Evolutionary conservation across 2,113 vertebrate genomes (phyloP).

Genomic region (Festucalex cinctus): DNA sequence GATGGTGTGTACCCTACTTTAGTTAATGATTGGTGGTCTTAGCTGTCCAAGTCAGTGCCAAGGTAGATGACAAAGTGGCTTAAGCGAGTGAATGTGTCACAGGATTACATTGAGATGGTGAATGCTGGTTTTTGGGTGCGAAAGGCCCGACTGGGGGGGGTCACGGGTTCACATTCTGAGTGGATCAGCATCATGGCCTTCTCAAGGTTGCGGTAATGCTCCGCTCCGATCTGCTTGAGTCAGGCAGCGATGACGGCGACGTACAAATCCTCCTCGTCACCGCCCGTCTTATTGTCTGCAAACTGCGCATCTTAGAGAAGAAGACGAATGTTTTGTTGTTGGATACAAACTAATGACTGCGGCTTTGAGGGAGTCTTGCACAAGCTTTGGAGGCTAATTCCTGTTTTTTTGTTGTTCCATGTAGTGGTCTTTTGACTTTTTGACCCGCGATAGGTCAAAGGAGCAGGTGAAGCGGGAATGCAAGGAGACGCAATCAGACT

Average conservation of each 20-base stretch:
- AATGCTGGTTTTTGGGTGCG: conserved; percentile 48
- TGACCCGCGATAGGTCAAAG: conserved; percentile 38
- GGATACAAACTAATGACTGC: conserved; percentile 45
- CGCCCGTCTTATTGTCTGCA: conserved; percentile 35
- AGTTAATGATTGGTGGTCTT: conserved; percentile 8
- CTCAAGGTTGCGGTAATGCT: conserved; percentile 58
- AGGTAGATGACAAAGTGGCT: conserved; percentile 44
- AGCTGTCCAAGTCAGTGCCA: conserved; percentile 16
- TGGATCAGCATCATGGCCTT: conserved; percentile 53
- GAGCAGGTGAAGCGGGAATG: conserved; percentile 30
- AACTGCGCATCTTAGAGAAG: conserved; percentile 44
- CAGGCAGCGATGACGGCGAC: conserved; percentile 20
- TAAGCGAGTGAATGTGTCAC: conserved; percentile 37
- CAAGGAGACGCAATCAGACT: conserved; percentile 14
- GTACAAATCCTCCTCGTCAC: conserved; percentile 49
- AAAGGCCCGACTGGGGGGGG: conserved; percentile 43
- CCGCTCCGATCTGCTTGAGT: conserved; percentile 43
- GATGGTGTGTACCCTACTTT: not conserved
- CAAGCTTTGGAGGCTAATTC: conserved; percentile 42
- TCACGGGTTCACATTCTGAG: conserved; percentile 60
- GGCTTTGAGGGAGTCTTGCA: conserved; percentile 39
- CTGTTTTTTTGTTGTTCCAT: conserved; percentile 26
- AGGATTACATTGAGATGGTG: conserved; percentile 35
- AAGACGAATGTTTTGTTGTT: conserved; percentile 47
- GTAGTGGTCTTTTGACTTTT: conserved; percentile 35